A percentile compares a stretch with the other conserved stretches of the same genome.
phyloP scores from a whole-genome alignment of 2,888 invertebrate genomes.

The Eupithecia centaureata region DNA sequence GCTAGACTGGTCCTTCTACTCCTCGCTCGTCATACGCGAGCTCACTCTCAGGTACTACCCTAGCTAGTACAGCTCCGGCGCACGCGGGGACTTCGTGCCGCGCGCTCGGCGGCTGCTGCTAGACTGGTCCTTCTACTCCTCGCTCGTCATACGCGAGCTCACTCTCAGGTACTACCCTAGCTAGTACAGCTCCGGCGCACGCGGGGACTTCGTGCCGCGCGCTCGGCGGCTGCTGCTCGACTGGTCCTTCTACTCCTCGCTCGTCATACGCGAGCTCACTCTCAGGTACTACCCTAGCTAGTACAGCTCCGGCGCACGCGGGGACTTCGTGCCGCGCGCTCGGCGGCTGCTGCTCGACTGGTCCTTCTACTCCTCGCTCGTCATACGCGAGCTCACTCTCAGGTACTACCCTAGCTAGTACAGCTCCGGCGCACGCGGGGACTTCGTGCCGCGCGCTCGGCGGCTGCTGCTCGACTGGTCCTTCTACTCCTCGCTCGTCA shows the following conservation, averaged over 20 bases:
- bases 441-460: constrained; percentile 66
- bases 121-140: constrained; percentile 83
- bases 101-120: constrained; percentile 89
- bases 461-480: not conserved
- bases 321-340: constrained; percentile 69
- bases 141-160: constrained; percentile 85
- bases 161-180: too few species aligned
- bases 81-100: too few species aligned
- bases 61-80: too few species aligned
- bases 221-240: not conserved
- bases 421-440: too few species aligned
- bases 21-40: constrained; percentile 99
- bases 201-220: constrained; percentile 6
- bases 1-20: constrained; percentile 99
- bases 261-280: too few species aligned
- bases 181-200: too few species aligned
- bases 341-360: constrained; percentile 93
- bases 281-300: too few species aligned
- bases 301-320: too few species aligned
- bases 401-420: too few species aligned
- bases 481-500: constrained; percentile 80
- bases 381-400: constrained; percentile 92
- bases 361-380: constrained; percentile 5
- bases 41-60: constrained; percentile 85
- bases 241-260: constrained; percentile 3